These are phyloP conservation scores for Acleris literana DNA, from an alignment of 2,888 invertebrate species.

Conservation along the genomic window DNA sequence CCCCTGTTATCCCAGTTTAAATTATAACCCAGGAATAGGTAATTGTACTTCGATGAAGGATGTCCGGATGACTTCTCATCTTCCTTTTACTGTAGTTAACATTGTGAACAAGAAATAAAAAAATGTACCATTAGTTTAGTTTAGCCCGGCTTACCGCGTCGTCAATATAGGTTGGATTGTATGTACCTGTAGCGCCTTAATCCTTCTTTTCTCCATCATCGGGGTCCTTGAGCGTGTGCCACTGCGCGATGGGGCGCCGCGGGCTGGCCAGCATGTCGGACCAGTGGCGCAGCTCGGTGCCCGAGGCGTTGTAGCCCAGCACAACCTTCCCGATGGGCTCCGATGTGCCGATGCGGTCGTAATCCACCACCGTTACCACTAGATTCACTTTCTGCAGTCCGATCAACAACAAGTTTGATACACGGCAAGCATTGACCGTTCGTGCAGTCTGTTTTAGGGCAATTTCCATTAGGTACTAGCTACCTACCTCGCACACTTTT, in stretches of 20 bases:
- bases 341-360: conserved; percentile 99
- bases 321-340: conserved; percentile 99
- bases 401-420: conserved; percentile 45
- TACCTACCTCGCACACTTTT: too few relatives aligned
- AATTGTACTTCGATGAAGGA: too few relatives aligned
- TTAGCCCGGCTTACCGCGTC: not conserved
- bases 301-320: conserved; percentile 98
- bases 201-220: conserved; percentile 96
- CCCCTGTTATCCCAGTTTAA: too few relatives aligned
- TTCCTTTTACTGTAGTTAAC: too few relatives aligned
- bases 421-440: not conserved
- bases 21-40: too few relatives aligned
- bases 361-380: conserved; percentile 99
- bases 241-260: conserved; percentile 99
- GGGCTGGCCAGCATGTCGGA: conserved; percentile 99
- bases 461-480: too few relatives aligned
- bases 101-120: too few relatives aligned
- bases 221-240: conserved; percentile 99
- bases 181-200: conserved; percentile 69
- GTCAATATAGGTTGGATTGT: not conserved
- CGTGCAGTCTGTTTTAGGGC: not conserved
- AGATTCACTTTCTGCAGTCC: conserved; percentile 97
- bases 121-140: too few relatives aligned
- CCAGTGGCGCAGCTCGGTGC: conserved; percentile 99
- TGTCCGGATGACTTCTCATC: too few relatives aligned